Evolutionary conservation across 2,113 vertebrate species (phyloP).

Genomic region (Channa maculata): DNA sequence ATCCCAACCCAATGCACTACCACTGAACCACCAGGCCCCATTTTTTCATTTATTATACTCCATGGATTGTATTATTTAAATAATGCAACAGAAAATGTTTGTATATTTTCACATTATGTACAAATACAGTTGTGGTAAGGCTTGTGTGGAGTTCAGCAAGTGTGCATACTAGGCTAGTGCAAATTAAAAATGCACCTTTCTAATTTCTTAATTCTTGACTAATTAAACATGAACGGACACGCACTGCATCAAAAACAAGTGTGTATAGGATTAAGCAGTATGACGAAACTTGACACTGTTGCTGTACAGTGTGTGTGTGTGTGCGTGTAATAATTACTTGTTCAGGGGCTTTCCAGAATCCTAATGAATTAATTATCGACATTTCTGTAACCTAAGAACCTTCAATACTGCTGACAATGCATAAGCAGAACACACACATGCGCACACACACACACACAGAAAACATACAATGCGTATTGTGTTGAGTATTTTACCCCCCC

Average conservation of each 20-base stretch:
- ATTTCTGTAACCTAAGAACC: conserved; percentile 69
- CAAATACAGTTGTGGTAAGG: background rate
- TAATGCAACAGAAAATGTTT: background rate
- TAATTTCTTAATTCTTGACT: background rate
- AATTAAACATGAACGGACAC: conserved; percentile 16
- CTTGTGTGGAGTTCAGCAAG: background rate
- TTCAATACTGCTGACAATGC: conserved; percentile 68
- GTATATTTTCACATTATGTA: background rate
- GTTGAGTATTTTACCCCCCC: conserved; percentile 33
- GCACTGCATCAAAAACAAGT: conserved; percentile 29
- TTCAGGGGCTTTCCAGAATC: conserved; percentile 65
- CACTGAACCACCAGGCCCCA: no score
- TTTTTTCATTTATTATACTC: background rate
- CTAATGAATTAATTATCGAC: conserved; percentile 81
- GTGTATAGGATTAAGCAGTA: background rate
- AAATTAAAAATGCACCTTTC: conserved; percentile 23
- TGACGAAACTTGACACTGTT: conserved; percentile 14
- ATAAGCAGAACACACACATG: conserved; percentile 41
- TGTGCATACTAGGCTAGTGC: background rate
- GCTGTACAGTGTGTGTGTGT: conserved; percentile 14
- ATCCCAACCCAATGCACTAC: no score
- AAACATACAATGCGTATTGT: conserved; percentile 13
- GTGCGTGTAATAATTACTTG: conserved; percentile 65
- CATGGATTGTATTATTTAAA: background rate
- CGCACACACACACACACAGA: conserved; percentile 20